Conservation (phyloP, 2,113 vertebrate species). For the Poeciliopsis occidentalis region DNA sequence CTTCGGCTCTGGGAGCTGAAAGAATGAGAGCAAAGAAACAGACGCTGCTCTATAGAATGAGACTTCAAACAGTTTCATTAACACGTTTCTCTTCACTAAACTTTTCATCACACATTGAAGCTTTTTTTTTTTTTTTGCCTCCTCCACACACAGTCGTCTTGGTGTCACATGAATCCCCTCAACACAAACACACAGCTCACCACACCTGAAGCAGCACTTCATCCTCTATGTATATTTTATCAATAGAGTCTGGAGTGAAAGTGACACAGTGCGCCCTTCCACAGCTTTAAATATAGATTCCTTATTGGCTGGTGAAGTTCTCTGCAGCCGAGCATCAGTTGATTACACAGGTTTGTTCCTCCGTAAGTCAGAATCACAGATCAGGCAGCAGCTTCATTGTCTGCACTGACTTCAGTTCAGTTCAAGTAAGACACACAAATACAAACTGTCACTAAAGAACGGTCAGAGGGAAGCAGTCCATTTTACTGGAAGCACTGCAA, state of each 20-base stretch:
- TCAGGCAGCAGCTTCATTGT: too few species aligned
- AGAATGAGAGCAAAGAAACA: slow-evolving; percentile 70
- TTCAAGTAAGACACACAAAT: too few species aligned
- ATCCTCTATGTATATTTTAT: not conserved
- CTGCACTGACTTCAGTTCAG: not conserved
- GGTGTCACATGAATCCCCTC: slow-evolving; percentile 36
- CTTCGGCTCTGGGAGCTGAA: slow-evolving; percentile 62
- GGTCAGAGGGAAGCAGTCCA: too few species aligned
- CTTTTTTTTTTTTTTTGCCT: not conserved
- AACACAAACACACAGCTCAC: slow-evolving; percentile 13
- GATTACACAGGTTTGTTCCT: not conserved
- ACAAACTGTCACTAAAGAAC: too few species aligned
- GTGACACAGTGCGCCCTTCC: not conserved
- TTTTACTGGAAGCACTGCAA: too few species aligned
- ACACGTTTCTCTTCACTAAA: slow-evolving; percentile 20
- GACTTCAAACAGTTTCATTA: slow-evolving; percentile 54
- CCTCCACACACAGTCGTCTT: slow-evolving; percentile 37
- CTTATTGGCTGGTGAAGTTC: too few species aligned
- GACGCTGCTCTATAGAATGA: slow-evolving; percentile 43
- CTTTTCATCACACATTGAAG: slow-evolving; percentile 61
- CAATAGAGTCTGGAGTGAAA: not conserved
- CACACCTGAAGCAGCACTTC: not conserved
- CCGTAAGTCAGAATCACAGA: not conserved
- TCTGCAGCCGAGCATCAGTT: too few species aligned
- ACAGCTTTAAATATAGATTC: not conserved